phyloP scores from a whole-genome alignment of 2,113 vertebrate species.

The Bubo blakistoni region DNA sequence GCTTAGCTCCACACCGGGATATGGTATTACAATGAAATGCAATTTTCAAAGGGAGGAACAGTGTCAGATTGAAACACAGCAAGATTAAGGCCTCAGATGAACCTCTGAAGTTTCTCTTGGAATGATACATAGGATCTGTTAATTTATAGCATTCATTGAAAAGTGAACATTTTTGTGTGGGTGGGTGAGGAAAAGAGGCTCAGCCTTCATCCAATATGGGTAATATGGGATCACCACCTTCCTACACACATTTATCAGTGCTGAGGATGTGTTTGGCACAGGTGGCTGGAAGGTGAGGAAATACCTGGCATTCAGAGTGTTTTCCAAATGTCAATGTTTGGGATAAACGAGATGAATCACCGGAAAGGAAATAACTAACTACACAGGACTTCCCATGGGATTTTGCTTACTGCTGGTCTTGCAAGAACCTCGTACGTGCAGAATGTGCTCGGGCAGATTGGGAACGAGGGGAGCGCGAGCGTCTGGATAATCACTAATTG shows the following conservation, averaged over 20 bases:
- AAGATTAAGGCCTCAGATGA: constrained; percentile 18
- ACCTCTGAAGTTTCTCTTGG: constrained; percentile 34
- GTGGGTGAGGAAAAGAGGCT: constrained; percentile 46
- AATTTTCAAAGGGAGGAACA: neutral
- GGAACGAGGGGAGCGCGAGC: neutral
- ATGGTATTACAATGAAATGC: neutral
- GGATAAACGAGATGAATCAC: constrained; percentile 61
- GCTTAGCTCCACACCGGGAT: neutral
- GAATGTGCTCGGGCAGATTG: constrained; percentile 33
- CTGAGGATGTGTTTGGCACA: constrained; percentile 46
- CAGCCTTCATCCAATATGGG: neutral
- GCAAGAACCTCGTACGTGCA: neutral
- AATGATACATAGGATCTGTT: neutral
- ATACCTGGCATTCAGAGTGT: constrained; percentile 42
- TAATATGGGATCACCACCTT: constrained; percentile 28
- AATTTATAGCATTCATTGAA: constrained; percentile 25
- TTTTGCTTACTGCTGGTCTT: constrained; percentile 21
- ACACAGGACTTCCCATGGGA: constrained; percentile 56
- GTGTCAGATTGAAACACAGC: neutral
- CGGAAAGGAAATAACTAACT: constrained; percentile 31
- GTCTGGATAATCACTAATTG: neutral
- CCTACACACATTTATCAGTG: constrained; percentile 5
- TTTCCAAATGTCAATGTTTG: constrained; percentile 48
- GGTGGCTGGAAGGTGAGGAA: constrained; percentile 51
- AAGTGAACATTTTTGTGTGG: constrained; percentile 41